Base-by-base conservation (phyloP, 2,888 invertebrate genomes). In the Pachydiplax longipennis region DNA sequence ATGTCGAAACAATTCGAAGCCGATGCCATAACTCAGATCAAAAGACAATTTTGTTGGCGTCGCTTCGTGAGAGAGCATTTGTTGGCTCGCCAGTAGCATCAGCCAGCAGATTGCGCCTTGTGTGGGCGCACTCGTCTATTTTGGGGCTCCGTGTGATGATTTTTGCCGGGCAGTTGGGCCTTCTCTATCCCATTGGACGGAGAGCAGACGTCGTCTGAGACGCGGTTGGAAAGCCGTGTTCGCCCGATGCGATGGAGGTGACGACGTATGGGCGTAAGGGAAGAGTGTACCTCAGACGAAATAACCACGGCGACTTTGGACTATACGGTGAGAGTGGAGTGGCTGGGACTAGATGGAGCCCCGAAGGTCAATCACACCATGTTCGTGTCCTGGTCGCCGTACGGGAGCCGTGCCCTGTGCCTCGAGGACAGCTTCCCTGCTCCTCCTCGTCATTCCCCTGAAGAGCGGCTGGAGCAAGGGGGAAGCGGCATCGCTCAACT, bases 281-380 rank as follows among this genome's bases (percentile, higher is more conserved):
- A 40, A 37, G 58, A 73, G 65, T 91, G 91, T 37, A 3, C 61
- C 35, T 83, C 25, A 58, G 82, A 48, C 73, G 83, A 44, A 31
- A 31, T 25, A 73, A 73, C 73, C 80, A 82, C 91, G 80, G 53
- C 80, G 53, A 61, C 91, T 37, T 83, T 91, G 87, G 90, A 90
- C 81, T 92, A 92, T 90, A 90, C 90, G 37, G 83, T 92, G 92
- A 91, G 92, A n/a, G 91, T 92, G 90, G 92, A 92, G 91, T 92
- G 92, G 92, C 81, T 92, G 82, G 91, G 90, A n/a, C 90, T 91
- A n/a, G 92, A 92, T 80, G 92, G 92, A 81, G 80, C 65, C 15
- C 90, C 91, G 48, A 90, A 80, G 22, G 91, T 92, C 81, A 92
- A 92, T 90, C 90, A 91, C 80, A 91, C 92, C 13, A 91, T 92